These are phyloP conservation scores for Maconellicoccus hirsutus DNA, from an alignment of 1,140 invertebrate species.

Conservation along the genomic window DNA sequence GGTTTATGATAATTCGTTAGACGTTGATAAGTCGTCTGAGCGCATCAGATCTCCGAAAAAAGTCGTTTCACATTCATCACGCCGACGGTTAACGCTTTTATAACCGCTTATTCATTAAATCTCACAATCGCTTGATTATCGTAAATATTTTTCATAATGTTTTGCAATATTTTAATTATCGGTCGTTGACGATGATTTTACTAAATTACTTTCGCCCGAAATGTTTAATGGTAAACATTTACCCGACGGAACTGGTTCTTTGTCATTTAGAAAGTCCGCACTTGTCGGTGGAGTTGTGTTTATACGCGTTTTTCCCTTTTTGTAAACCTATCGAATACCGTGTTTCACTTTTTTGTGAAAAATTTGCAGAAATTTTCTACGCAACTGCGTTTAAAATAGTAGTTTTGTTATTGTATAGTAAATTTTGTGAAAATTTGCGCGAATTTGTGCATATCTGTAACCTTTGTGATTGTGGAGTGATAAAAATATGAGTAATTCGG, in stretches of 20 bases:
- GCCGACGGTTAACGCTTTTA: neutral
- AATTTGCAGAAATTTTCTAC: neutral
- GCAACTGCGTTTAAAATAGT: too few species aligned
- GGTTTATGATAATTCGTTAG: neutral
- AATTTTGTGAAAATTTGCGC: neutral
- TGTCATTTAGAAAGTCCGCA: neutral
- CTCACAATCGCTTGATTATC: too few species aligned
- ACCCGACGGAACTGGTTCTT: neutral
- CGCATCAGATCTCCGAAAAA: neutral
- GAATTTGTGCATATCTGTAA: too few species aligned
- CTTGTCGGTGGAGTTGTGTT: neutral
- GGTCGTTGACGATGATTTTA: neutral
- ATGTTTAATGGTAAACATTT: neutral
- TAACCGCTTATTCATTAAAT: neutral
- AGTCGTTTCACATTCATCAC: neutral
- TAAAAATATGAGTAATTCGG: neutral
- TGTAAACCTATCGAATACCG: neutral
- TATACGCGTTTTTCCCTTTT: too few species aligned
- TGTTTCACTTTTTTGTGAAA: slow-evolving; percentile 10
- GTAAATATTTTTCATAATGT: neutral
- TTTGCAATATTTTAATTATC: neutral
- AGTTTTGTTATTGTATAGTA: too few species aligned
- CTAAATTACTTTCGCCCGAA: neutral
- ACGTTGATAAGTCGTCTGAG: neutral
- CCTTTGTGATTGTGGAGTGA: neutral